Evolutionary conservation across 2,113 vertebrate species (phyloP), one percentile per base, ranked within the genome.

Genomic region (Lasiurus borealis): DNA sequence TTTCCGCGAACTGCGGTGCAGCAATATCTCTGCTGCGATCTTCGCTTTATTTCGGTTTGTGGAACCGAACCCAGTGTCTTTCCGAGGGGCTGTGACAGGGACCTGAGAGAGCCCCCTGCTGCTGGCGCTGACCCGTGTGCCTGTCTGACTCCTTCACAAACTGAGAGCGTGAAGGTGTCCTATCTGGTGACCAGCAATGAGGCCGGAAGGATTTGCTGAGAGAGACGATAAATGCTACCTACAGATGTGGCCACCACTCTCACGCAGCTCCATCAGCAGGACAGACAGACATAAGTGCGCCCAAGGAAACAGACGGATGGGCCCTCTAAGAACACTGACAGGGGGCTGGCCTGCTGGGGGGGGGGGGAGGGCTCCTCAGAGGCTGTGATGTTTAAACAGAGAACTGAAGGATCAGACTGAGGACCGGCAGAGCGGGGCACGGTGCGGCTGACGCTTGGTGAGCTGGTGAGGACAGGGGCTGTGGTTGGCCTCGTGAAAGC

Each of bases 391-490:
- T 72, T 71, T 57, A 48, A 48, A 34, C 46, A 68, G 64, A 80
- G 57, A 88, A 69, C 57, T 15, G 25, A 27, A 62, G 84, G 36
- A 15, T 4, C 31, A 31, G 36, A n/a, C 2, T 2, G 66, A 52
- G 82, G 23, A 46, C 48, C 36, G 2, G 3, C 18, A 73, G 59
- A 80, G 36, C n/a, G 25, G 36, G 46, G 54, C 11, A 1, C 18
- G 13, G 50, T 2, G 27, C 25, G 57, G 57, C 44, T 44, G 75
- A 3, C 1, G 11, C 5, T 0, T 23, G 69, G 64, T n/a, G 31
- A 68, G 36, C 40, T 34, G 23, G 25, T 3, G 29, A 1, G 14
- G 13, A 13, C 62, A 36, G 36, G 0, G 1, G 23, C 25, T 0
- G 25, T 0, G 16, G 36, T 0, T 44, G 89, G 52, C 52, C 46